Conservation (phyloP, 2,797 vertebrate genomes). For the Myiotriccus ornatus region DNA sequence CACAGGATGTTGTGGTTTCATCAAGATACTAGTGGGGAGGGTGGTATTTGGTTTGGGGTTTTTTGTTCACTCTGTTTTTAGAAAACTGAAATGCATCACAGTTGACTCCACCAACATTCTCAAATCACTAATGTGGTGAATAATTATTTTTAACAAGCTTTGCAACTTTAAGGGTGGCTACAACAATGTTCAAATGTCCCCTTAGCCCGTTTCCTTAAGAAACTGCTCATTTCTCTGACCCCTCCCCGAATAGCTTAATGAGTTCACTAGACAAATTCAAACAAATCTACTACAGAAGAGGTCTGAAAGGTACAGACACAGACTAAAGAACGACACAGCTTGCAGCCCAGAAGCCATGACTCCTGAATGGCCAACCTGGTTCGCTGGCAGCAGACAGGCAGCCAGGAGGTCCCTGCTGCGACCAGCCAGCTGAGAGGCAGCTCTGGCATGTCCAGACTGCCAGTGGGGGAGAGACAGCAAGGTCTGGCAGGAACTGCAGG, state of each 20-base stretch:
- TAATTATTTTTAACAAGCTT: background rate
- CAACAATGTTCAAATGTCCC: background rate
- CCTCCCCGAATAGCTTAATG: background rate
- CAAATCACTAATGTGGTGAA: background rate
- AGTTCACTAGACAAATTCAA: background rate
- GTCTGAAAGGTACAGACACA: background rate
- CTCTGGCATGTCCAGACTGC: fast-evolving
- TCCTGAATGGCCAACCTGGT: background rate
- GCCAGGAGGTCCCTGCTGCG: background rate
- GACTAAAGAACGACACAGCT: background rate
- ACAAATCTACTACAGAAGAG: background rate
- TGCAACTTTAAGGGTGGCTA: background rate
- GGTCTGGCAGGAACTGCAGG: background rate
- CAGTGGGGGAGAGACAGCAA: background rate
- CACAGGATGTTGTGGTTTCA: background rate
- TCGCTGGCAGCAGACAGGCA: background rate
- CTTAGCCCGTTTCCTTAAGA: background rate
- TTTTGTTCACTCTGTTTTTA: background rate
- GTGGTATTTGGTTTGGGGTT: background rate
- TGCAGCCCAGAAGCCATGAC: background rate
- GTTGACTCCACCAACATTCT: background rate
- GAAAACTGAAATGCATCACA: background rate
- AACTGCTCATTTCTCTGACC: background rate
- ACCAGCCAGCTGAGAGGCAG: background rate
- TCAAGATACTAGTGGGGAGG: background rate